Evolutionary conservation across 2,888 invertebrate genomes (phyloP), one percentile per base, ranked within the genome.

Genomic region (Coenonympha glycerion): DNA sequence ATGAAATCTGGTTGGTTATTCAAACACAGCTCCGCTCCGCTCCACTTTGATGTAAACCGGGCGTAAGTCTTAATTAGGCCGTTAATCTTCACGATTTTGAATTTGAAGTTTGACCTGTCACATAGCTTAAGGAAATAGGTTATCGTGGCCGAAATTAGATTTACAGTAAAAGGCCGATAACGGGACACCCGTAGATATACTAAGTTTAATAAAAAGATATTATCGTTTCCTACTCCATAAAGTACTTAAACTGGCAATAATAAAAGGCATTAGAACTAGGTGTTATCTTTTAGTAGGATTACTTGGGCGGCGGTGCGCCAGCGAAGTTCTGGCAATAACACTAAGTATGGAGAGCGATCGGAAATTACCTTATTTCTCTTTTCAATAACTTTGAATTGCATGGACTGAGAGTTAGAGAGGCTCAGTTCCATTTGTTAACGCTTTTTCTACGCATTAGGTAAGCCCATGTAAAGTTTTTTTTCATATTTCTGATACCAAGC

Each of bases 331-430:
- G 22, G 22, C 13, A 21, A 22, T 37, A 21, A 37, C 21, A 21
- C 36, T 13, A 21, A 37, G 21, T 21, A 13, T 21, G 36, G 34
- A 5, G 34, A 19, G 4, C 34, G 18, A 36, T 36, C 36, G 36
- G 36, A 36, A 21, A 36, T 36, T 19, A 36, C n/a, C 19, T 21
- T 36, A 36, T 36, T 36, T 36, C 36, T 19, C 21, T 36, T 36
- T 36, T 36, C 36, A 36, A 36, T 36, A 21, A 36, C 36, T 36
- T 36, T 19, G 11, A 19, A 36, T 36, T 36, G 11, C 19, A n/a
- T 21, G 36, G 6, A 36, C 19, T 31, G 6, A 2, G 1, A 6
- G 19, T 11, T n/a, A 36, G 15, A 37, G 18, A 3, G 24, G 9
- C 9, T 9, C 3, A 6, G 33, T 33, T 26, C n/a, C 6, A 33